Base-by-base conservation (phyloP, 1,140 invertebrate species). In the Pseudomyrmex flavicornis region DNA sequence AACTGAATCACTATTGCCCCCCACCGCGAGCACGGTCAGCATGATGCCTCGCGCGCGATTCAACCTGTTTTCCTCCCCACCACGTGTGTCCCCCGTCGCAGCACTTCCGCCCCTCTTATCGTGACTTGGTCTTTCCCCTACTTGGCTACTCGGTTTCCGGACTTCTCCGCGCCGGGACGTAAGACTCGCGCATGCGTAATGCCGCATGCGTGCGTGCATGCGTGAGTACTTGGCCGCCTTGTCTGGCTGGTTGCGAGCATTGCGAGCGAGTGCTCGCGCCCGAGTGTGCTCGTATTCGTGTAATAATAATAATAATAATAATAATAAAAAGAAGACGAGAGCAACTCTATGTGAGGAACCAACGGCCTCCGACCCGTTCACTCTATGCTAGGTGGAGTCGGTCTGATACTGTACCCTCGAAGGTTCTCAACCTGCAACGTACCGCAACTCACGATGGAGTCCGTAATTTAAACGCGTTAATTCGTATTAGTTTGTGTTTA, bases 311-410 rank as follows among this genome's bases (percentile, higher is more conserved):
- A 93, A 93, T 93, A 93, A 93, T 90, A 93, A 35, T 35, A 35
- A 35, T 35, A 35, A 35, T 35, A 35, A 35, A 35, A 35, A 35
- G 35, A 35, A 93, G 92, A 92, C 91, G 91, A 92, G 91, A 92
- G 91, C 93, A 92, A 93, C 92, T 93, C 92, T 93, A 93, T 93
- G 35, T 35, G 93, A 93, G 92, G 92, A 93, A 94, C 93, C 92
- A 93, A 92, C 93, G 92, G 92, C 93, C 92, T 92, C 92, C 93
- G 92, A 93, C 92, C 93, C 93, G 93, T 90, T 93, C 92, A 93
- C 92, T 91, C 92, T 92, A 92, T 92, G 91, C 92, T 94, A 94
- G 92, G 93, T 93, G 93, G 93, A 93, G 92, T 89, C 92, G 91
- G 92, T 90, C 91, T 91, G 92, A 93, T 93, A 93, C 91, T 91